Evolutionary conservation across 2,888 invertebrate genomes (phyloP).

Genomic region (Andrena praecox): DNA sequence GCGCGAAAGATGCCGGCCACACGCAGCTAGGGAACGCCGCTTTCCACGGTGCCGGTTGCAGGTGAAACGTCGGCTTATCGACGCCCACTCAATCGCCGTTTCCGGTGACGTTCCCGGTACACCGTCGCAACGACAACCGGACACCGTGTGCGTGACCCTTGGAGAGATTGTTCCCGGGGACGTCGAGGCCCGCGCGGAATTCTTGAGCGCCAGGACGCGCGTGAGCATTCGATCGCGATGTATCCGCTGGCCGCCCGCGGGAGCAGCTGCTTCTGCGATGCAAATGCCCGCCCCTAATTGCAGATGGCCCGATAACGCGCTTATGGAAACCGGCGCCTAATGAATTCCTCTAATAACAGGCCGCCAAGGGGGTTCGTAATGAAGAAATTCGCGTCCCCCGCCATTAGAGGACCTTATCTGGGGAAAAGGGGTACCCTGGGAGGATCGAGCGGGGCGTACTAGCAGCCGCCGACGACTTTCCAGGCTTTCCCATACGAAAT

Average conservation of each 20-base stretch:
- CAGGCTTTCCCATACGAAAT: no score
- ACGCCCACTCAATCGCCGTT: constrained; percentile 19
- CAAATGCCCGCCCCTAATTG: constrained; percentile 44
- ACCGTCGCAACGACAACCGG: constrained; percentile 27
- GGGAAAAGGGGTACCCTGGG: not conserved
- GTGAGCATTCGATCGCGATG: constrained; percentile 35
- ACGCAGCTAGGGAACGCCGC: not conserved
- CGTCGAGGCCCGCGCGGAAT: constrained; percentile 27
- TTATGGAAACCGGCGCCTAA: constrained; percentile 16
- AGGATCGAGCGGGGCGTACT: not conserved
- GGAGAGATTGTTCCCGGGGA: not conserved
- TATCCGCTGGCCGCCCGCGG: not conserved
- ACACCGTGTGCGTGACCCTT: constrained; percentile 46
- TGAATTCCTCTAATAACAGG: constrained; percentile 51
- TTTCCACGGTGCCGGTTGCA: constrained; percentile 1
- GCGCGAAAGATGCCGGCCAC: not conserved
- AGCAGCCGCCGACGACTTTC: no score
- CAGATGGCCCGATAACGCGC: constrained; percentile 43
- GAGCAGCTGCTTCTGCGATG: constrained; percentile 40
- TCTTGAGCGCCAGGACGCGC: constrained; percentile 30
- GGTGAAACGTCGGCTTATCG: constrained; percentile 32
- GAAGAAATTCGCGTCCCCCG: constrained; percentile 22
- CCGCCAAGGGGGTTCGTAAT: constrained; percentile 16
- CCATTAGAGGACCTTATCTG: not conserved
- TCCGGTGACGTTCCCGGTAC: constrained; percentile 36